Conservation (phyloP, 2,888 invertebrate species). For the Dastarcus helophoroides region DNA sequence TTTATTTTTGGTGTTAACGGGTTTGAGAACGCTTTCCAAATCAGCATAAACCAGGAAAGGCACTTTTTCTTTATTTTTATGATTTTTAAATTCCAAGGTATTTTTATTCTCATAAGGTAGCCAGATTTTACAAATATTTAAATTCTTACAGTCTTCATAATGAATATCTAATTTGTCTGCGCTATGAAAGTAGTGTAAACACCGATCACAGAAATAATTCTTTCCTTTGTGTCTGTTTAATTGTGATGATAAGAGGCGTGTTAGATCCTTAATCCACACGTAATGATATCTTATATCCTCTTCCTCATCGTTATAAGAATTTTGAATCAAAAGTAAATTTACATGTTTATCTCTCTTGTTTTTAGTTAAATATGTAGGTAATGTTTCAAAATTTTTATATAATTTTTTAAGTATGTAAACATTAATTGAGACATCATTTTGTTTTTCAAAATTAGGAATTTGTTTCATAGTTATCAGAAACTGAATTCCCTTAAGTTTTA, state of each 20-base stretch:
- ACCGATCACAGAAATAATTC: slow-evolving; percentile 11
- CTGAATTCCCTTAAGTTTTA: slow-evolving; percentile 4
- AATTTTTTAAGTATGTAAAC: slow-evolving; percentile 8
- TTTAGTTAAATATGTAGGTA: slow-evolving; percentile 2
- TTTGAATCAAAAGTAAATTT: slow-evolving; percentile 9
- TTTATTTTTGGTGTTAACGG: background rate
- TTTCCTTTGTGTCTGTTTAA: slow-evolving; percentile 2
- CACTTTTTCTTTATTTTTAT: slow-evolving; percentile 4
- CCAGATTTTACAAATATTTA: slow-evolving; percentile 6
- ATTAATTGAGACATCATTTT: slow-evolving; percentile 10
- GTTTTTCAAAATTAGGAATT: slow-evolving; percentile 10
- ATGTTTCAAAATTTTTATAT: background rate
- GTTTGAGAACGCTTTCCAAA: slow-evolving; percentile 9
- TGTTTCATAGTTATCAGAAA: slow-evolving; percentile 8
- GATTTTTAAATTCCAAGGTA: slow-evolving; percentile 8
- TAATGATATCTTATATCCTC: slow-evolving; percentile 11
- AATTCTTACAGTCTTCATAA: slow-evolving; percentile 7
- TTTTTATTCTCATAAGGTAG: slow-evolving; percentile 3
- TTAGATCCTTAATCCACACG: slow-evolving; percentile 7
- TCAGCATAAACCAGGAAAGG: slow-evolving; percentile 11
- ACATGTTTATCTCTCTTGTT: slow-evolving; percentile 6
- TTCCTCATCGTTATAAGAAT: slow-evolving; percentile 7
- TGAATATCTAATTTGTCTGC: background rate
- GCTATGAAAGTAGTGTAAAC: slow-evolving; percentile 9
- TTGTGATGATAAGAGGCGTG: slow-evolving; percentile 3